Percentiles rank a stretch among this genome's conserved stretches.
Evolutionary conservation across 2,113 vertebrate species (phyloP).

Genomic region (Neolamprologus tretocephalus): DNA sequence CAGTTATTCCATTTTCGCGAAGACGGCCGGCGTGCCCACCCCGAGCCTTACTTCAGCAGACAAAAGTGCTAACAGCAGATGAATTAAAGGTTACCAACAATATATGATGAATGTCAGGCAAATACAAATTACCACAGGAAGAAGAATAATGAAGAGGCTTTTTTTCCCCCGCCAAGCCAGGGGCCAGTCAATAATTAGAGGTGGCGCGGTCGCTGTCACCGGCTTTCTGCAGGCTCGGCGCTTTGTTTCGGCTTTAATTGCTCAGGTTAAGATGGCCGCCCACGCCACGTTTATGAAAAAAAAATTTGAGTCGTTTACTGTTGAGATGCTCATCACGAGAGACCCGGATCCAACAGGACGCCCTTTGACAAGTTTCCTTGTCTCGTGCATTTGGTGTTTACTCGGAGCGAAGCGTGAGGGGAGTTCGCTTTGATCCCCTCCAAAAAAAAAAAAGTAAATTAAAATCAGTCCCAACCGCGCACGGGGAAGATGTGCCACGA

Average conservation of each 20-base stretch:
- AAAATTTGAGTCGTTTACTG: not conserved
- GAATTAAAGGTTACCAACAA: slow-evolving; percentile 86
- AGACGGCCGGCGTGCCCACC: not conserved
- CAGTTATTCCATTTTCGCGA: not conserved
- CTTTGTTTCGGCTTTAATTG: slow-evolving; percentile 67
- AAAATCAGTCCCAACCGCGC: slow-evolving; percentile 57
- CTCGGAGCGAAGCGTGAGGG: slow-evolving; percentile 48
- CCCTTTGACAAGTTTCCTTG: slow-evolving; percentile 27
- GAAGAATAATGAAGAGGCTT: slow-evolving; percentile 71
- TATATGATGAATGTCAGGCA: slow-evolving; percentile 76
- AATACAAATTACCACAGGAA: slow-evolving; percentile 75
- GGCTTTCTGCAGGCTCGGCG: slow-evolving; percentile 19
- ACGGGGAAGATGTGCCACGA: slow-evolving; percentile 35
- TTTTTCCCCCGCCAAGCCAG: slow-evolving; percentile 18
- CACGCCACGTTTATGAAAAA: not conserved
- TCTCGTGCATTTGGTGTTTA: slow-evolving; percentile 49
- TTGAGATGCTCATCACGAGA: not conserved
- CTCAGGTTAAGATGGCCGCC: slow-evolving; percentile 65
- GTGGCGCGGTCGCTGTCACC: slow-evolving; percentile 38
- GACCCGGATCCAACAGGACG: not conserved
- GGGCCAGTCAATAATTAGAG: slow-evolving; percentile 76
- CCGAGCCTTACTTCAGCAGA: slow-evolving; percentile 74
- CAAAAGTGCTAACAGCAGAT: slow-evolving; percentile 86
- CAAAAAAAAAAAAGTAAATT: not conserved
- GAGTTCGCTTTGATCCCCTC: slow-evolving; percentile 63